Evolutionary conservation across 23 tunicate species (phyloP).

Genomic region (Halocynthia roretzi): DNA sequence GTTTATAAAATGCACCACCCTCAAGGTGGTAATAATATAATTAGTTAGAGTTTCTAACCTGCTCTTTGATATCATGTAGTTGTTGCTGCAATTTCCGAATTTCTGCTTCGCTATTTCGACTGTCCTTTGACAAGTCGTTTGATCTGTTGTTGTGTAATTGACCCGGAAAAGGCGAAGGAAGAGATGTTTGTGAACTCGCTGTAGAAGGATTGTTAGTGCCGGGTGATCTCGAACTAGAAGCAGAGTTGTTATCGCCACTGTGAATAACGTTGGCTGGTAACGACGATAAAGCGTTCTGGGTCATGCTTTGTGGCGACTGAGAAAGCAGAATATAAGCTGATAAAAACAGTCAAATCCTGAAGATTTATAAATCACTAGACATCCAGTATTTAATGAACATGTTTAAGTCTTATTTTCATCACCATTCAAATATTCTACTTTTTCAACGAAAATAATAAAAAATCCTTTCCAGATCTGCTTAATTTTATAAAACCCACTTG

Average conservation of each 20-base stretch:
- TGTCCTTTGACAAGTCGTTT: constrained; percentile 82
- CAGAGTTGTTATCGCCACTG: constrained; percentile 27
- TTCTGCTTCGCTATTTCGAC: constrained; percentile 93
- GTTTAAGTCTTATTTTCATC: no score
- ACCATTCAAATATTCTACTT: background rate
- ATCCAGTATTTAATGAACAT: background rate
- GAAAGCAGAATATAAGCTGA: background rate
- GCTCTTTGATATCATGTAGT: constrained; percentile 84
- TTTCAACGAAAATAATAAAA: no score
- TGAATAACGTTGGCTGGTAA: background rate
- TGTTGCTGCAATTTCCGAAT: constrained; percentile 79
- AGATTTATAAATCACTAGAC: background rate
- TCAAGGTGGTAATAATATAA: background rate
- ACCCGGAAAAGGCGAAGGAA: constrained; percentile 5
- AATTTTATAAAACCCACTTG: constrained; percentile 1
- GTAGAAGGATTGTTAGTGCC: background rate
- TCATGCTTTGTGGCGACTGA: constrained; percentile 51
- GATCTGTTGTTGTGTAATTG: constrained; percentile 43
- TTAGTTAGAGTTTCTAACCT: constrained; percentile 17
- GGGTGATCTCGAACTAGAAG: constrained; percentile 7
- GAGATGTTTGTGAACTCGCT: background rate
- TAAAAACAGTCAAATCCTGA: background rate
- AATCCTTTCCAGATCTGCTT: no score
- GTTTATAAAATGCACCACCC: background rate
- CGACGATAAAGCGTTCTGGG: constrained; percentile 61